Evolutionary conservation across 1,140 invertebrate species (phyloP).

Genomic region (Hycleus phaleratus): DNA sequence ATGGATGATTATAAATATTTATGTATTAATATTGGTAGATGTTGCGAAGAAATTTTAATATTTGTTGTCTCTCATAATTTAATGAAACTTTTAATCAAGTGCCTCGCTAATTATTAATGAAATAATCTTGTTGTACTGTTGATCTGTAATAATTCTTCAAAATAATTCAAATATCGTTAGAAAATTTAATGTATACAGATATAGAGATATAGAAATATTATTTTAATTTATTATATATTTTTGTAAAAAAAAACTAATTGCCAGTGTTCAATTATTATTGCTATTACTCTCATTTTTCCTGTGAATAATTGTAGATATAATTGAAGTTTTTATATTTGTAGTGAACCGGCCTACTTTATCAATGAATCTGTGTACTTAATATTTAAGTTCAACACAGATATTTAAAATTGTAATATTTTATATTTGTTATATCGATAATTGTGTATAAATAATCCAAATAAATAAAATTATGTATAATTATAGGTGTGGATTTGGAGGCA

Average conservation of each 20-base stretch:
- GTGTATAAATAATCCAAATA: neutral
- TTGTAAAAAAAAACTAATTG: slow-evolving; percentile 9
- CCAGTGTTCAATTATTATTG: no score
- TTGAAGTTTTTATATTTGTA: slow-evolving; percentile 14
- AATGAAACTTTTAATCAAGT: slow-evolving; percentile 3
- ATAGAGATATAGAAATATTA: no score
- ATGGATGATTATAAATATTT: neutral
- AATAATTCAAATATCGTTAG: neutral
- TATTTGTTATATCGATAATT: neutral
- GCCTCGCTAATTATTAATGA: slow-evolving; percentile 1
- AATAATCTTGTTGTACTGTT: slow-evolving; percentile 2
- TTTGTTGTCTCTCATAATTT: no score
- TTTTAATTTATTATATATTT: slow-evolving; percentile 16
- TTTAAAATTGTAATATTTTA: neutral
- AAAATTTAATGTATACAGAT: no score
- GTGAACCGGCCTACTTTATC: slow-evolving; percentile 22
- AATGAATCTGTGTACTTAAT: slow-evolving; percentile 17
- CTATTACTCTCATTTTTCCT: neutral
- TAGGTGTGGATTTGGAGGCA: no score
- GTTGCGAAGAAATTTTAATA: no score
- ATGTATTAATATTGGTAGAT: neutral
- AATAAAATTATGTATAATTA: neutral
- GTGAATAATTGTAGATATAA: slow-evolving; percentile 2
- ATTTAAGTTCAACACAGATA: slow-evolving; percentile 14
- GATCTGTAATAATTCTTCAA: slow-evolving; percentile 9